Conservation (phyloP, 2,797 vertebrate species). For the Micrastur ruficollis region DNA sequence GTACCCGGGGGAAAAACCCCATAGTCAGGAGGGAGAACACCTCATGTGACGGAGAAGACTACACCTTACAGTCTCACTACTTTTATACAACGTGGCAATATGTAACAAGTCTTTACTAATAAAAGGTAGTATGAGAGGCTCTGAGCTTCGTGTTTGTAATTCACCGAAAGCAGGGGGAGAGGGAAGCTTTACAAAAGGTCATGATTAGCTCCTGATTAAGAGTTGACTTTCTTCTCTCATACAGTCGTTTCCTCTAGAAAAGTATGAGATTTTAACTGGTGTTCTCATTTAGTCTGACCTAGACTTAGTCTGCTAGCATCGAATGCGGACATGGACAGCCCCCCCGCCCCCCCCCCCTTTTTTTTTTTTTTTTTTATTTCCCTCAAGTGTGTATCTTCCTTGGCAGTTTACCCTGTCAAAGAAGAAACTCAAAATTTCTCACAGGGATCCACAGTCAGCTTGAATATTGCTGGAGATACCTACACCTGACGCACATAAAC, state of each 20-base stretch:
- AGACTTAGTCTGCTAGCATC: background rate
- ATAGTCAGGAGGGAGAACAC: background rate
- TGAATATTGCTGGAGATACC: background rate
- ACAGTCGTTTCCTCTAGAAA: background rate
- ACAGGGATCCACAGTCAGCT: background rate
- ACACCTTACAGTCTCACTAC: background rate
- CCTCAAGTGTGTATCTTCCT: background rate
- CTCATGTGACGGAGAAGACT: background rate
- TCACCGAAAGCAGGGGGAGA: background rate
- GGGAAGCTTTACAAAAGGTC: background rate
- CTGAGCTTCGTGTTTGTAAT: background rate
- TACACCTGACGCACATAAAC: background rate
- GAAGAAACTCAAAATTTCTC: background rate
- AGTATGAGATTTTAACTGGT: background rate
- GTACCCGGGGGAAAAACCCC: background rate
- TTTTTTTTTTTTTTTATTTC: background rate
- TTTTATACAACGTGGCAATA: rapidly evolving
- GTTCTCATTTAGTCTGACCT: background rate
- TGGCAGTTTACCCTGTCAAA: background rate
- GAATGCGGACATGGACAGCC: rapidly evolving
- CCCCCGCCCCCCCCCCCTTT: too few species aligned
- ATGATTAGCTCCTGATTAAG: background rate
- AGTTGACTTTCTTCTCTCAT: background rate
- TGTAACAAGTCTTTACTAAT: background rate
- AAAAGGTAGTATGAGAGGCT: background rate